Base-by-base conservation (phyloP, 2,797 vertebrate genomes). In the Melanotaenia parkinsoni region DNA sequence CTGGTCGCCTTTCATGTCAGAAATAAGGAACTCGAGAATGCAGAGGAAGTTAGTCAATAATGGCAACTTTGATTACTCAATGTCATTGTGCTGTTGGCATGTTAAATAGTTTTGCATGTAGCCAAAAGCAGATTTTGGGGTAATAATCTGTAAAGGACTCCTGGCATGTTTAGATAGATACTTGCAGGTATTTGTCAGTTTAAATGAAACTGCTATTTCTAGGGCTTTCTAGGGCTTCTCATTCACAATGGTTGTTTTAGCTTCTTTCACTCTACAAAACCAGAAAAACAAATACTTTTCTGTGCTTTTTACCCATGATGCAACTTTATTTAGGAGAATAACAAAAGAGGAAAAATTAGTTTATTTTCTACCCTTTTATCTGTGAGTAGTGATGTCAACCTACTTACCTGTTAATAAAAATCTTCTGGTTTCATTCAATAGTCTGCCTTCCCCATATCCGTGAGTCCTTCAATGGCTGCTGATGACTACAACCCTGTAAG, bases 401-500 rank as follows among this genome's bases (percentile, higher is more conserved):
- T 33, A 33, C 30, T 5, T 14, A 32, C 43, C 54, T 66, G 40
- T 65, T 33, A 16, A 33, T 82, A 18, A 74, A 26, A 32, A 22
- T 64, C 13, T n/a, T 72, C 66, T 73, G 37, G 30, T 79, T 77
- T 87, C 24, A 72, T 64, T 67, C 6, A 45, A 63, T 87, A 98
- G 97, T 86, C 95, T 85, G 94, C 93, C 8, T 94, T 92, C 38
- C 93, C 93, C 67, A 74, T 90, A 80, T 94, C 94, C 28, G 93
- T 95, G 74, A 87, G 83, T 14, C 80, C 91, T 40, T 89, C 91
- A 22, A 96, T 97, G 95, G 95, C 96, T 88, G 90, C 95, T 4
- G 96, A 97, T 85, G 94, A 95, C 78, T 97, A 93, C 66, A 78
- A 92, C 86, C 92, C 94, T 0, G 97, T 99, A 92, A 98, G 96